These are phyloP conservation scores for Itoplectis maculator DNA, from an alignment of 2,888 invertebrate species.

Conservation along the genomic window DNA sequence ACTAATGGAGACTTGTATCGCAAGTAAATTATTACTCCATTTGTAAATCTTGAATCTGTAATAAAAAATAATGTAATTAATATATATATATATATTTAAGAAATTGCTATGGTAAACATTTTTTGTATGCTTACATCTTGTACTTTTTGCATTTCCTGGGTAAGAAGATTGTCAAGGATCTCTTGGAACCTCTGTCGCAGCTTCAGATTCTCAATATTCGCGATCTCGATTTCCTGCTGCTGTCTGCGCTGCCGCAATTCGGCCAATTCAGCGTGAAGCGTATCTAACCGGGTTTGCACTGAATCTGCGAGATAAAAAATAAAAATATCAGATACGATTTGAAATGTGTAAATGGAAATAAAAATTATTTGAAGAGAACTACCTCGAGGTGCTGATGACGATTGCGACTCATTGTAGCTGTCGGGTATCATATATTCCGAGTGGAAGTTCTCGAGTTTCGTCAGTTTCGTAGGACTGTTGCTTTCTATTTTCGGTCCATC, in stretches of 20 bases:
- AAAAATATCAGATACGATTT: neutral
- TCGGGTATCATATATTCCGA: conserved; percentile 81
- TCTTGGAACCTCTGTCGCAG: conserved; percentile 93
- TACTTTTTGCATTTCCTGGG: conserved; percentile 91
- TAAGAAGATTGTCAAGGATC: conserved; percentile 90
- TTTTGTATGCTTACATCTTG: conserved; percentile 87
- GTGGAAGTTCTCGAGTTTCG: conserved; percentile 80
- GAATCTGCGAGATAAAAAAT: conserved; percentile 79
- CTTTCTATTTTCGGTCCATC: conserved; percentile 76
- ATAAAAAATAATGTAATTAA: conserved; percentile 55
- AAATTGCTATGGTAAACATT: neutral
- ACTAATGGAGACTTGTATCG: no score
- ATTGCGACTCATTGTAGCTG: conserved; percentile 74
- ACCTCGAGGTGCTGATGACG: conserved; percentile 74
- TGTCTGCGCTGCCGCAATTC: conserved; percentile 91
- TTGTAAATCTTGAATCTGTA: conserved; percentile 78
- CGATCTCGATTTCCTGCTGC: conserved; percentile 93
- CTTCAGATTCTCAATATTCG: conserved; percentile 93
- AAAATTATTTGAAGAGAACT: conserved; percentile 19
- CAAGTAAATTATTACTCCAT: no score
- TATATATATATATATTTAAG: neutral
- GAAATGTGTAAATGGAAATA: neutral
- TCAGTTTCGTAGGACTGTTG: conserved; percentile 70
- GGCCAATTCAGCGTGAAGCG: conserved; percentile 90
- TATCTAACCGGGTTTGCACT: conserved; percentile 88